Evolutionary conservation across 2,113 vertebrate species (phyloP).

Genomic region (Ceuthmochares aereus): DNA sequence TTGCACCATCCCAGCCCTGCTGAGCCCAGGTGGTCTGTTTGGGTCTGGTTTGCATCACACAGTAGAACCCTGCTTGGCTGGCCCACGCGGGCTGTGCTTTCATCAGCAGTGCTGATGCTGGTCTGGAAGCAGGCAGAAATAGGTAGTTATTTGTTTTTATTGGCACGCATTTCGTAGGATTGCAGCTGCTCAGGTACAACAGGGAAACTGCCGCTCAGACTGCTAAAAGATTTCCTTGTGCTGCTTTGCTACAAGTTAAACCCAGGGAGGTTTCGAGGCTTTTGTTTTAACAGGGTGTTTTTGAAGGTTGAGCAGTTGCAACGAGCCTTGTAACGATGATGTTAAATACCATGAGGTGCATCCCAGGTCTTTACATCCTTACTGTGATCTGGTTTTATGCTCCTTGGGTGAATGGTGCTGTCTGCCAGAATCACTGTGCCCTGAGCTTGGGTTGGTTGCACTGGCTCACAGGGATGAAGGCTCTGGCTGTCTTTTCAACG

Average conservation of each 20-base stretch:
- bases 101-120: background rate
- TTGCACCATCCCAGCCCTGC: background rate
- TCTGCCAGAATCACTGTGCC: rapidly evolving
- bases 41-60: background rate
- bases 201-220: background rate
- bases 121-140: background rate
- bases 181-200: background rate
- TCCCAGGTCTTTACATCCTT: background rate
- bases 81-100: background rate
- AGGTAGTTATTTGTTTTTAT: background rate
- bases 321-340: background rate
- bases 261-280: background rate
- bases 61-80: background rate
- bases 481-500: background rate
- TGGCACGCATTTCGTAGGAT: rapidly evolving
- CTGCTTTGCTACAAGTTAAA: background rate
- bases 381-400: background rate
- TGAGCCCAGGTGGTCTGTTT: background rate
- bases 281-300: background rate
- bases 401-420: background rate
- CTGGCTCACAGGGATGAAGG: background rate
- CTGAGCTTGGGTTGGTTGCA: background rate
- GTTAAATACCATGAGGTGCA: rapidly evolving
- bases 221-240: background rate
- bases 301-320: background rate